Evolutionary conservation across 2,113 vertebrate genomes (phyloP), one percentile per base, ranked within the genome.

Genomic region (Alethe diademata): DNA sequence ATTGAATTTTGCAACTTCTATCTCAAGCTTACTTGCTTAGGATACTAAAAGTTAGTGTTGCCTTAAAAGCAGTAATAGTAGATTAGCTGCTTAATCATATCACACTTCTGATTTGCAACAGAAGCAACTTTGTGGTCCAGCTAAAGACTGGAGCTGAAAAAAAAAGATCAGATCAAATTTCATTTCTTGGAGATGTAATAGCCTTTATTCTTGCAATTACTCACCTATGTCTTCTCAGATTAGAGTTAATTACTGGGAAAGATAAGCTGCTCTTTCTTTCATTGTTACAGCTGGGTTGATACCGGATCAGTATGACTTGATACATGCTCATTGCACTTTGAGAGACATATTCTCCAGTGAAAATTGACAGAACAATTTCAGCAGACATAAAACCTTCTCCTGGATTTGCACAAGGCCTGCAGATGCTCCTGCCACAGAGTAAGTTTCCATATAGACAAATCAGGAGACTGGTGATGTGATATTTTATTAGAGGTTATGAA

Each of bases 191-290:
- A 73, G 28, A 50, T 48, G 43, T 72, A 91, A 75, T 76, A 82
- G 53, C 81, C 35, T 79, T 86, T 65, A 42, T 81, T 84, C 76
- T 76, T 66, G 47, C 74, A 92, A 50, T 91, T 94, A 86, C 20
- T 83, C 67, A 84, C 45, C 57, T 58, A 12, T 80, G 90, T 88
- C 92, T 71, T 83, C 51, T 79, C 40, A 51, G 74, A 80, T 94
- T 79, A 92, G 74, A 89, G 38, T 71, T 93, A 95, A 92, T 95
- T 90, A 83, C 82, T 51, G n/a, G 47, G 83, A 92, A 75, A 79
- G 71, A 79, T 58, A 90, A 91, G 42, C 58, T 75, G 36, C 40
- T 82, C 56, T 82, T 79, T 53, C 78, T 85, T 90, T 73, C 64
- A 17, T n/a, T 74, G 67, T 88, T 88, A 20, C 33, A 51, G 43